Evolutionary conservation across 1,140 invertebrate species (phyloP).

Genomic region (Myzus persicae): DNA sequence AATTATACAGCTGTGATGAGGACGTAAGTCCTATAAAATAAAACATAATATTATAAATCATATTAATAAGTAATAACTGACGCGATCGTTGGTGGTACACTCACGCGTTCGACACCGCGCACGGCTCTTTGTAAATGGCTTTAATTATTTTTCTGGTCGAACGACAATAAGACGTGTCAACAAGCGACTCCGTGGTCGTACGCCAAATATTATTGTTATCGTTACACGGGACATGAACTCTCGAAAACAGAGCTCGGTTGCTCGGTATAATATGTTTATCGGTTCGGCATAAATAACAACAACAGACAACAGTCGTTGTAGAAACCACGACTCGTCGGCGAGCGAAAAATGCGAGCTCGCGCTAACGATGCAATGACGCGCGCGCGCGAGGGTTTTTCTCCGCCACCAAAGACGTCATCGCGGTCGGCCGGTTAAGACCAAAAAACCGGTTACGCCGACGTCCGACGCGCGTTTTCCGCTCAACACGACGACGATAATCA

Average conservation of each 20-base stretch:
- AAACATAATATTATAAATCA: no score
- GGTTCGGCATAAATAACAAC: background rate
- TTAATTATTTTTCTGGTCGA: background rate
- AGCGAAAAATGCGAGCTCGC: background rate
- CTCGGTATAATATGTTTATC: background rate
- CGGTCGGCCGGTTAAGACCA: background rate
- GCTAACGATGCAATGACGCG: background rate
- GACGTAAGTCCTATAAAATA: no score
- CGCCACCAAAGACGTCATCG: background rate
- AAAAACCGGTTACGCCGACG: background rate
- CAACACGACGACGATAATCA: background rate
- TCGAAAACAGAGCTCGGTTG: background rate
- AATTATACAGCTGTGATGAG: no score
- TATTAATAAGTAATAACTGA: no score
- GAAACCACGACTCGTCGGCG: background rate
- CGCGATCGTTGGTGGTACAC: no score
- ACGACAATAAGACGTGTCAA: conserved; percentile 9
- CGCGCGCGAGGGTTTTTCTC: background rate
- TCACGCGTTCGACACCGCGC: no score
- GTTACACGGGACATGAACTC: background rate
- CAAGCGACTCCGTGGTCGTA: background rate
- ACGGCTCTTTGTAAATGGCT: background rate
- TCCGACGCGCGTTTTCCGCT: background rate
- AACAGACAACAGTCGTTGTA: background rate
- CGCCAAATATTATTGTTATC: conserved; percentile 40